Evolutionary conservation across 2,888 invertebrate species (phyloP).

Genomic region (Zygaena filipendulae): DNA sequence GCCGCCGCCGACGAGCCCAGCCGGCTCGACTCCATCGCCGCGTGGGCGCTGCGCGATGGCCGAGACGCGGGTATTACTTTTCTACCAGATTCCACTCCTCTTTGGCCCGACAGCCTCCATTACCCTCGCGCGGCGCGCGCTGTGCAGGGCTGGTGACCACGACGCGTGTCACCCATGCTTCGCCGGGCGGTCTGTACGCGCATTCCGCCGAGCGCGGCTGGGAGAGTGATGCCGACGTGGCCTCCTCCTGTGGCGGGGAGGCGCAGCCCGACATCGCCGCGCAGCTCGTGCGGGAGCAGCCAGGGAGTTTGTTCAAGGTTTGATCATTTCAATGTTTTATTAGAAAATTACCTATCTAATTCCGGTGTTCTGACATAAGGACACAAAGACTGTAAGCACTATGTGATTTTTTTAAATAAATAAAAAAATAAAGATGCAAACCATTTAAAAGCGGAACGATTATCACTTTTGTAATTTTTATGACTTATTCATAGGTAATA

Average conservation of each 20-base stretch:
- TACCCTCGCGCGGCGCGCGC: no score
- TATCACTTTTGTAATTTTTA: no score
- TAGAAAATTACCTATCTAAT: no score
- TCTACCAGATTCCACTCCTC: no score
- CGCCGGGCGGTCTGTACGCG: slow-evolving; percentile 73
- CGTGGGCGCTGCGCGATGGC: slow-evolving; percentile 70
- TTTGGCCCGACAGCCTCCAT: no score
- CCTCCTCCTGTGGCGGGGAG: slow-evolving; percentile 26
- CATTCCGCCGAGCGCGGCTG: slow-evolving; percentile 75
- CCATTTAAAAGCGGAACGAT: background rate
- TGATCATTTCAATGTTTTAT: background rate
- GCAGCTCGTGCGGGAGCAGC: slow-evolving; percentile 71
- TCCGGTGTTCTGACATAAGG: no score
- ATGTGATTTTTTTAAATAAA: no score
- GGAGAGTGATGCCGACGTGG: slow-evolving; percentile 75
- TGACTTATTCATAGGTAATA: slow-evolving; percentile 70
- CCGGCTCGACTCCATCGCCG: slow-evolving; percentile 69
- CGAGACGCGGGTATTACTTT: slow-evolving; percentile 44
- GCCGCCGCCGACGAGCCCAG: slow-evolving; percentile 60
- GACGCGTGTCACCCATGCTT: slow-evolving; percentile 82
- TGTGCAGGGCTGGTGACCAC: slow-evolving; percentile 76
- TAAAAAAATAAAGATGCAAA: no score
- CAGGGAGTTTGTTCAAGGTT: slow-evolving; percentile 77
- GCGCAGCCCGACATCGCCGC: slow-evolving; percentile 72
- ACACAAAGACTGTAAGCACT: no score